These are phyloP conservation scores for Rosalia funebris DNA, from an alignment of 2,888 invertebrate species.

Conservation along the genomic window DNA sequence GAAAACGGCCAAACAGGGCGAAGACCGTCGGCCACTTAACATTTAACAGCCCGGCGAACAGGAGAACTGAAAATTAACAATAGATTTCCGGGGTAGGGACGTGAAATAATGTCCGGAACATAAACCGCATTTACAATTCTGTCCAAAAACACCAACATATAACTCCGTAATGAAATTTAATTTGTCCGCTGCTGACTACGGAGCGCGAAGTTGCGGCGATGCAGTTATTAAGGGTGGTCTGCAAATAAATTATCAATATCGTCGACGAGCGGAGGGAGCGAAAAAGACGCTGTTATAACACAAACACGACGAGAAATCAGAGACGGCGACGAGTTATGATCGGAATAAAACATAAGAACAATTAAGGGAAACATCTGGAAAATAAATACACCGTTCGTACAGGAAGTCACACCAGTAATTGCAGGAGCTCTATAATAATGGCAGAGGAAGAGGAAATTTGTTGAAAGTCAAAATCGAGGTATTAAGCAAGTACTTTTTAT, in stretches of 20 bases:
- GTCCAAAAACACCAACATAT: conserved; percentile 33
- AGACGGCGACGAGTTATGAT: not conserved
- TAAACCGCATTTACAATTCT: conserved; percentile 30
- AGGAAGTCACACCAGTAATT: too few species aligned
- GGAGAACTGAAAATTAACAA: conserved; percentile 32
- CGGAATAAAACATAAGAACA: not conserved
- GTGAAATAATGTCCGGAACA: conserved; percentile 17
- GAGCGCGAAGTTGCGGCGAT: conserved; percentile 4
- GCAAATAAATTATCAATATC: conserved; percentile 37
- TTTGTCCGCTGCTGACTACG: conserved; percentile 33
- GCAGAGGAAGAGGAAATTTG: too few species aligned
- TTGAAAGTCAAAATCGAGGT: too few species aligned
- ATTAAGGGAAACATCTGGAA: not conserved
- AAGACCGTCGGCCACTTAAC: conserved; percentile 35
- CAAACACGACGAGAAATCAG: not conserved
- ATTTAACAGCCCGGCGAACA: conserved; percentile 28
- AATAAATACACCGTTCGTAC: too few species aligned
- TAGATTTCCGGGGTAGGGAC: conserved; percentile 11
- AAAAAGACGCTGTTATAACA: conserved; percentile 3
- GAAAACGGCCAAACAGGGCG: conserved; percentile 30
- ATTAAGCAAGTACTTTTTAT: too few species aligned
- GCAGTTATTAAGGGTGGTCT: conserved; percentile 29
- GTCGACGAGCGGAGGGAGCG: not conserved
- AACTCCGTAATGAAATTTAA: conserved; percentile 38
- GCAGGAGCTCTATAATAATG: too few species aligned